Evolutionary conservation across 2,888 invertebrate genomes (phyloP), one percentile per base, ranked within the genome.

Genomic region (Achlya flavicornis): DNA sequence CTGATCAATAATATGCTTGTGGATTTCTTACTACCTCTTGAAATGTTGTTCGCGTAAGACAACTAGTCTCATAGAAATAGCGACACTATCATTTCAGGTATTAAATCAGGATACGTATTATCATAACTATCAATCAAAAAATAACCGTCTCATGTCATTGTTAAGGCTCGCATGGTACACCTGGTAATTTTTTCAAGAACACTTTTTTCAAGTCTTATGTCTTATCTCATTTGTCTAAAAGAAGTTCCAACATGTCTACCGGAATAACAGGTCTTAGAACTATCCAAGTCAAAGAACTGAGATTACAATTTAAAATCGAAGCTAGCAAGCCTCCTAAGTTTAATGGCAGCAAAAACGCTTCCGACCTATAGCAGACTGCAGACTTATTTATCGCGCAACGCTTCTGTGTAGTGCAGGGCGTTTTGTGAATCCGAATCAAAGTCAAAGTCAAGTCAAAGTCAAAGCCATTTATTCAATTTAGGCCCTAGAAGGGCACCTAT

Each of bases 251-350:
- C 19, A 53, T 53, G 7, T 10, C 53, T 53, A 53, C 53, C 19
- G 19, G 53, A 53, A 53, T 53, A 53, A 53, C 53, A 53, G 53
- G 53, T 53, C 53, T 53, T 53, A 53, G 53, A 53, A 53, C 19
- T 53, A n/a, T 19, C 53, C 53, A 53, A 26, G 53, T 53, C 53
- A 53, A 53, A 19, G 53, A 53, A 53, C 53, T 53, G 53, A 19
- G 19, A 53, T 53, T 69, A 71, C 67, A 41, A 69, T 67, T 67
- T 72, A 65, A 71, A 69, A 76, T 72, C 75, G 64, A 64, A 74
- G 67, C 72, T 61, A 53, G 64, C 72, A 46, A 63, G 68, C 73
- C 70, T 64, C 63, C 61, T 61, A 63, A 66, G 58, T 33, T 59
- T 72, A 72, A 67, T 65, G 65, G 66, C 43, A 67, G 65, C 60